Conservation (phyloP, 2,113 vertebrate species). For the Sapajus apella region DNA sequence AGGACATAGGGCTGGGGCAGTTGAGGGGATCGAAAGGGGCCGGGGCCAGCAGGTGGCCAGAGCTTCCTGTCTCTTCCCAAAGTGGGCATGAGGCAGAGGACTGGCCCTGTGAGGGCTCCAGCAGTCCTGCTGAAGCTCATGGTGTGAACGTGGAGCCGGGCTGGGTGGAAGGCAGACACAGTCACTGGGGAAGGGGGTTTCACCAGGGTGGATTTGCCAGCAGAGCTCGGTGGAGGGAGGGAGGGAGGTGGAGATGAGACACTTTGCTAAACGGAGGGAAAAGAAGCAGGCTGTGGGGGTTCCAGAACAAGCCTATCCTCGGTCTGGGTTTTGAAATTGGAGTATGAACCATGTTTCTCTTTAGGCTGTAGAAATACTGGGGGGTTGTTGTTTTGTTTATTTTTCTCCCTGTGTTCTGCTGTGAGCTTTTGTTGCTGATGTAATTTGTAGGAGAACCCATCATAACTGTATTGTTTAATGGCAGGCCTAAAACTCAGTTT, state of each 20-base stretch:
- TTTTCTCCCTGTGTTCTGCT: background rate
- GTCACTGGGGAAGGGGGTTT: background rate
- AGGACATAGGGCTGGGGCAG: background rate
- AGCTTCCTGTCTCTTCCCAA: background rate
- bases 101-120: too few species aligned
- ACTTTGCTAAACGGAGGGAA: background rate
- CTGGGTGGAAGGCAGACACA: background rate
- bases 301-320: background rate
- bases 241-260: background rate
- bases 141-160: background rate
- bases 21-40: too few species aligned
- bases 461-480: background rate
- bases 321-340: background rate
- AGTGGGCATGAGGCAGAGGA: background rate
- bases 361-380: background rate
- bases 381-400: background rate
- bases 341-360: background rate
- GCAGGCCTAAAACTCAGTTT: background rate
- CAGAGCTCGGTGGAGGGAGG: accelerated
- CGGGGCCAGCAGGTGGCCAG: background rate
- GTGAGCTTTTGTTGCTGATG: background rate
- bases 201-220: background rate
- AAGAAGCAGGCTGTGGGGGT: background rate
- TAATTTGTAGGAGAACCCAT: background rate
- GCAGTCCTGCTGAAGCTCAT: background rate